These are phyloP conservation scores for Podotricha telesiphe DNA, from an alignment of 2,888 invertebrate genomes.

Conservation along the genomic window DNA sequence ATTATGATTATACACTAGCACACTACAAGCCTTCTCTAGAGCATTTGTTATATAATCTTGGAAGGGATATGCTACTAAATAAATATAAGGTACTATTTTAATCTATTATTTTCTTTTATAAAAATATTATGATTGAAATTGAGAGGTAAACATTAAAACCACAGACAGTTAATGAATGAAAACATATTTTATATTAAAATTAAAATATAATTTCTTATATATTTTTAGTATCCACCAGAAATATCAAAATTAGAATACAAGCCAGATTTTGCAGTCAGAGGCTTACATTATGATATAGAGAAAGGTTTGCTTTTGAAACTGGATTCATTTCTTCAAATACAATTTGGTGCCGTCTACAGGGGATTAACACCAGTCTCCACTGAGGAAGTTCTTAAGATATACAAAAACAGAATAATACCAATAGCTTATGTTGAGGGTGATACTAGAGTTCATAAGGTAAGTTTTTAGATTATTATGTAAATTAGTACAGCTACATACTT, in stretches of 20 bases:
- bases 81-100: conserved; percentile 89
- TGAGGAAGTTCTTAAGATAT: conserved; percentile 92
- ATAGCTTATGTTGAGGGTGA: conserved; percentile 94
- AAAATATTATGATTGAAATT: background rate
- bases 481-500: too few species aligned
- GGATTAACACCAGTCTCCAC: conserved; percentile 92
- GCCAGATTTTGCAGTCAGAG: conserved; percentile 97
- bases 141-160: background rate
- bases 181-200: background rate
- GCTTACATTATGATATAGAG: conserved; percentile 98
- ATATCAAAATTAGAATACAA: conserved; percentile 92
- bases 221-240: conserved; percentile 92
- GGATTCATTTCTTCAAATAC: conserved; percentile 98
- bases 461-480: conserved; percentile 41
- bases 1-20: conserved; percentile 98
- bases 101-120: conserved; percentile 31
- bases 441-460: conserved; percentile 87
- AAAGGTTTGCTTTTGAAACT: conserved; percentile 96
- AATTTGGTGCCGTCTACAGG: conserved; percentile 95
- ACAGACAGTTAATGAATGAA: background rate
- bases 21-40: conserved; percentile 96
- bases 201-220: background rate
- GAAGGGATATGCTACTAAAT: conserved; percentile 92
- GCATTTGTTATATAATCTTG: conserved; percentile 94
- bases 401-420: conserved; percentile 93